Base-by-base conservation (phyloP, 1,140 invertebrate genomes). In the Lasioglossum albipes region DNA sequence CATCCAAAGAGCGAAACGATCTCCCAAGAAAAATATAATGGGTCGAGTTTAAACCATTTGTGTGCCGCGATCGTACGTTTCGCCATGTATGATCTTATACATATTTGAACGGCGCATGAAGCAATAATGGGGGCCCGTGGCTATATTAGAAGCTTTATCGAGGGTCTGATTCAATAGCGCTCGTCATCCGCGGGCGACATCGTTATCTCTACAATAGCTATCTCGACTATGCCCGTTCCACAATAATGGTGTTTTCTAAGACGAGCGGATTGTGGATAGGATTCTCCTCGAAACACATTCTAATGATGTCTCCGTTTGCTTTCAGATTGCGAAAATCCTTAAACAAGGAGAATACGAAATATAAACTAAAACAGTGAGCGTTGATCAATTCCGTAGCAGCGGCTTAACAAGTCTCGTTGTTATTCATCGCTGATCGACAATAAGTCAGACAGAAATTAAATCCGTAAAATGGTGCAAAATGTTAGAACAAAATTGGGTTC, bases 221-320 rank as follows among this genome's bases (percentile, higher is more conserved):
- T 83, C 84, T 83, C 81, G 69, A 74, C 71, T 68, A 71, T 57
- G n/a, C 41, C 45, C 78, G 36, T 42, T 42, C 57, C 77, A 54
- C 66, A 79, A 85, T 84, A 85, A 85, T 85, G 84, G 79, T 84
- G 81, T 84, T 84, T 85, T 82, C 83, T 82, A 84, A 84, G 72
- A 82, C 75, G 83, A 81, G 75, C 69, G 73, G 77, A 77, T 84
- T 75, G 74, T 68, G 74, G 70, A 67, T 66, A 68, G 20, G 45
- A 80, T 80, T 57, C 22, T 7, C 49, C 45, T 69, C 69, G 52
- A 70, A 49, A 10, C 84, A 22, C 81, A 57, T 67, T 52, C 65
- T 71, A 82, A 78, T 73, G 78, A 74, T n/a, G 45, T 7, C 71
- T 16, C n/a, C 57, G 61, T 72, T 70, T 59, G 75, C 45, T 31